Base-by-base conservation (phyloP, 1,140 invertebrate genomes). In the Neodiprion fabricii region DNA sequence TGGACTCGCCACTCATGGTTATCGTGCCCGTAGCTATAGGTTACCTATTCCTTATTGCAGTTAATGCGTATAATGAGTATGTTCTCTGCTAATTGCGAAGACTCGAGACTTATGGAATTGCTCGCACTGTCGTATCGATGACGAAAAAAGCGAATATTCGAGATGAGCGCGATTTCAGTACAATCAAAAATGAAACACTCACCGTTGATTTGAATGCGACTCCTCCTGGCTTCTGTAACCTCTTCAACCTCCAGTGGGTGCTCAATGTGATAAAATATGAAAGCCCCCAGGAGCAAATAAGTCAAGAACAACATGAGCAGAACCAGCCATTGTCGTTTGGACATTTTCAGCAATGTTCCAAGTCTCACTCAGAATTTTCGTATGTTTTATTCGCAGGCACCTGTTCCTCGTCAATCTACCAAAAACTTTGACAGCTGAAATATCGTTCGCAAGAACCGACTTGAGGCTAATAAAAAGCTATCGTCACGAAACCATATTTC, bases 231-330 rank as follows among this genome's bases (percentile, higher is more conserved):
- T 79, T 89, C 83, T 68, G 84, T 81, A 50, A 91, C 87, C 71
- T 91, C 86, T 71, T 90, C 84, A 70, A 90, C 83, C 84, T 96
- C 94, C 78, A 92, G 80, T 66, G 88, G 87, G 79, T 92, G 92
- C 86, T 96, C 94, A 76, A 95, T 93, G 81, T 92, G 91, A 84
- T 94, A 94, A 81, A 95, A 96, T 74, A 96, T 92, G 68, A 91
- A 92, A 4, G 94, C 94, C 12, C 94, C 95, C 72, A 95, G 89
- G 79, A 95, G 86, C 72, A 95, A 86, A 83, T 96, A 96, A 48
- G 91, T 90, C 67, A 95, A 90, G 79, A 95, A 95, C 75, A 96
- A 89, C 78, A 93, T 91, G 78, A 95, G 87, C 85, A 95, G 89
- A 70, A 93, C 91, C 66, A 94, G 90, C 91, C 94, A 93, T 89